Conservation (phyloP, 2,113 vertebrate species). For the Zapornia atra region DNA sequence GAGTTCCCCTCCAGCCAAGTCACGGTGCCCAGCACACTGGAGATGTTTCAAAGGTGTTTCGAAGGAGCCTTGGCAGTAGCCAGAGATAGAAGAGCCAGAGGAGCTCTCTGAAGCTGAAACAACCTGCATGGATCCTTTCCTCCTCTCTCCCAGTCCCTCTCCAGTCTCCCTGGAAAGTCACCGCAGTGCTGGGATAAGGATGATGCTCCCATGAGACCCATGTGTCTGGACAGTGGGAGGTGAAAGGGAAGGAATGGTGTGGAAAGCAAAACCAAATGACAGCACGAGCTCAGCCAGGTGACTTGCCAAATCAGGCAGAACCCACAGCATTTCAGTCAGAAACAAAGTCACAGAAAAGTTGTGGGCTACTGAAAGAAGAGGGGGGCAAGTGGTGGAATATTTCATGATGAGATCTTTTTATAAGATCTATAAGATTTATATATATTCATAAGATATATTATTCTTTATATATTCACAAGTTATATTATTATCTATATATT, state of each 20-base stretch:
- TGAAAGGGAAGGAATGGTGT: rapidly evolving
- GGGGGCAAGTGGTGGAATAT: background rate
- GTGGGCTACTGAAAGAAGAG: background rate
- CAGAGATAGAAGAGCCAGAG: background rate
- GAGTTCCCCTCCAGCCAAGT: conserved; percentile 68
- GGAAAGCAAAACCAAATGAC: background rate
- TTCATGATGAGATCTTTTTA: background rate
- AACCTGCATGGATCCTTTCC: background rate
- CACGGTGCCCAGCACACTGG: conserved; percentile 46
- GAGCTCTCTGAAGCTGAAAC: background rate
- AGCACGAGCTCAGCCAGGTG: background rate
- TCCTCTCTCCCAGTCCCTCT: background rate
- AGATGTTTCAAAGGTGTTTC: conserved; percentile 57
- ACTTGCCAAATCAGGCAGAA: background rate
- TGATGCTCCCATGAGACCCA: background rate
- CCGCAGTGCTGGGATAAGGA: background rate
- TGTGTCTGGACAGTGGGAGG: background rate
- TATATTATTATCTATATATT: too few species aligned
- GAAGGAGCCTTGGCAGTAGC: conserved; percentile 50
- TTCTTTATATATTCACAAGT: too few species aligned
- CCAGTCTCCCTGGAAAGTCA: background rate
- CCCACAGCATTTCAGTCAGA: rapidly evolving
- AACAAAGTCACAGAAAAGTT: background rate
- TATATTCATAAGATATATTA: too few species aligned
- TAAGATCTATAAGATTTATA: too few species aligned